Evolutionary conservation across 2,888 invertebrate species (phyloP), one percentile per base, ranked within the genome.

Genomic region (Eupithecia dodoneata): DNA sequence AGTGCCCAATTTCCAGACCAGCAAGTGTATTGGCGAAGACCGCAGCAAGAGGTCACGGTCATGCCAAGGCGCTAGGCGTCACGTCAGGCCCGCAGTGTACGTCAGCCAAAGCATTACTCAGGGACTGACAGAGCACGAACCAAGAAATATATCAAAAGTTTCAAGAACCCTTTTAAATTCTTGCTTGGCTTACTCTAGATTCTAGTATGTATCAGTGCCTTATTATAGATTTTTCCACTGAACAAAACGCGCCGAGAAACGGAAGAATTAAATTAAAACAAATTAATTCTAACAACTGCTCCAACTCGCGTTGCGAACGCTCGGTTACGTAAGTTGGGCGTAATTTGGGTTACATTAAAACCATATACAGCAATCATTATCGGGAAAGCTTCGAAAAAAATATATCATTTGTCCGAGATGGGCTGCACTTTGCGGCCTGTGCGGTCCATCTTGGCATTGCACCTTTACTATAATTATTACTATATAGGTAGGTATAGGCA

Each of bases 31-130:
- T 42, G 44, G 42, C 67, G 63, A 70, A 75, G 77, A 75, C 73
- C 75, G 67, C 74, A 74, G 67, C 72, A 72, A 52, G 42, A 72
- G 75, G 78, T 78, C 78, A 78, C 12, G 78, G 78, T 63, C 75
- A 71, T 73, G 75, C 71, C 77, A 73, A 78, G 75, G 75, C 71
- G 63, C 63, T 63, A 15, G 42, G 66, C 52, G 49, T 55, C 55
- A 59, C 55, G 55, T n/a, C 41, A 15, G 69, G 42, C 69, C 69
- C 69, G 69, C 69, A 69, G 67, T 67, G 67, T 67, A 67, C 67
- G 67, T 67, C 67, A 67, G 69, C 44, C 69, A 45, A 10, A 10
- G 69, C 42, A 3, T 69, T n/a, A 69, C 45, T 45, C n/a, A 67
- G n/a, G 67, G 69, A n/a, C 15, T 13, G 42, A 13, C 10, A 44